Evolutionary conservation across 2,797 vertebrate genomes (phyloP).

Genomic region (Leptodactylus fallax): DNA sequence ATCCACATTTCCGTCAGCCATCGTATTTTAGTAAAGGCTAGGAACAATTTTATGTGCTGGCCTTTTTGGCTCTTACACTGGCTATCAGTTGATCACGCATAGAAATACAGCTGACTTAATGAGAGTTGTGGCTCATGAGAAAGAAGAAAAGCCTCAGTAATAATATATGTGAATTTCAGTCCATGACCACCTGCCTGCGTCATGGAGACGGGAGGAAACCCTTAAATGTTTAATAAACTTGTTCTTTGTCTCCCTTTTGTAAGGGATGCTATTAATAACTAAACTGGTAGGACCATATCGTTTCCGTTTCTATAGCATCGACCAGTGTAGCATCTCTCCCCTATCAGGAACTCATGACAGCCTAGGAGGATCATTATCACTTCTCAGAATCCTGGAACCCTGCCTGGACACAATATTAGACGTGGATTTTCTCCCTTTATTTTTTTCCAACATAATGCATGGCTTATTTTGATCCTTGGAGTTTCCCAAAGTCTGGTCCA

Average conservation of each 20-base stretch:
- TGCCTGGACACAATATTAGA: constrained; percentile 38
- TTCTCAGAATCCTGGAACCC: constrained; percentile 55
- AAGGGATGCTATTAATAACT: constrained; percentile 75
- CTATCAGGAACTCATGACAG: constrained; percentile 65
- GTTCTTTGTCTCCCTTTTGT: constrained; percentile 70
- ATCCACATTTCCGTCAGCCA: not conserved
- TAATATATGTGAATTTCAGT: constrained; percentile 56
- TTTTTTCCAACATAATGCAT: not conserved
- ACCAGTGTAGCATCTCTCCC: constrained; percentile 73
- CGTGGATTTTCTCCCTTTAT: constrained; percentile 10
- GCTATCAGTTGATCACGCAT: constrained; percentile 19
- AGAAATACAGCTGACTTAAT: constrained; percentile 44
- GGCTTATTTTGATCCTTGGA: constrained; percentile 30
- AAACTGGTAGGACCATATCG: constrained; percentile 73
- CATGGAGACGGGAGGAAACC: constrained; percentile 68
- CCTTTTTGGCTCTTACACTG: constrained; percentile 1
- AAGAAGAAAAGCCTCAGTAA: constrained; percentile 61
- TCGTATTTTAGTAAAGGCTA: not conserved
- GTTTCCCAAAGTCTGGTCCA: constrained; percentile 17
- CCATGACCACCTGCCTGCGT: constrained; percentile 56
- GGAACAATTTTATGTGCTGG: not conserved
- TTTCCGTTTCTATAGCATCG: constrained; percentile 80
- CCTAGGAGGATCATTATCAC: constrained; percentile 66
- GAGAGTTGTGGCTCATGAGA: constrained; percentile 45
- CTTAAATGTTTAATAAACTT: constrained; percentile 85